phyloP scores from a whole-genome alignment of 2,113 vertebrate genomes.

The Lophura nycthemera region DNA sequence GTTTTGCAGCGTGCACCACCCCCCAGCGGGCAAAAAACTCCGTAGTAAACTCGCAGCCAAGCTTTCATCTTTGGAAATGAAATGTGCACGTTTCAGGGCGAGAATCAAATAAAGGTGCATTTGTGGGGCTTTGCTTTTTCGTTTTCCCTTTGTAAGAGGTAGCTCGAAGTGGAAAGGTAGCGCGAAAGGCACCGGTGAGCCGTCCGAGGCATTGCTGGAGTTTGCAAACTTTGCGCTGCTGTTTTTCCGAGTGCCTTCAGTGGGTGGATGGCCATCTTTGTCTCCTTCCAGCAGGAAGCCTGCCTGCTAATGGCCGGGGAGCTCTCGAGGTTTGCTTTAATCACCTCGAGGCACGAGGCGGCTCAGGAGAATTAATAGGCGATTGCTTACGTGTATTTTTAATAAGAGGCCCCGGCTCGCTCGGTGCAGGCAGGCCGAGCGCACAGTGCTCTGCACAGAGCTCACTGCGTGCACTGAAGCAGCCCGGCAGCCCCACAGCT shows the following conservation, averaged over 20 bases:
- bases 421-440: background rate
- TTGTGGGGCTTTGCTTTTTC: background rate
- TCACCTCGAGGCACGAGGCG: conserved; percentile 18
- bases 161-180: background rate
- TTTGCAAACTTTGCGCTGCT: conserved; percentile 33
- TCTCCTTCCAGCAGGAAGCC: background rate
- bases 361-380: background rate
- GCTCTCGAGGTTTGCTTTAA: background rate
- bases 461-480: background rate
- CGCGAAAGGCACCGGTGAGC: background rate
- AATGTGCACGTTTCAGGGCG: conserved; percentile 5
- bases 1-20: conserved; percentile 93
- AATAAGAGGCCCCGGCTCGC: background rate
- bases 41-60: conserved; percentile 82
- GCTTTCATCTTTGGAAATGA: conserved; percentile 74
- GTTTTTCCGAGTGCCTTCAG: conserved; percentile 4
- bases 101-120: conserved; percentile 8
- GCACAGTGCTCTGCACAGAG: background rate
- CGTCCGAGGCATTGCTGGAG: conserved; percentile 20
- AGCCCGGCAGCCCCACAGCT: background rate
- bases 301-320: background rate
- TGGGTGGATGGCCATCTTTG: conserved; percentile 58
- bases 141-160: background rate
- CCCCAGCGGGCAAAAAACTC: conserved; percentile 96
- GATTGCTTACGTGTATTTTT: conserved; percentile 35